Percentiles rank a stretch among this genome's conserved stretches.
Evolutionary conservation across 2,888 invertebrate species (phyloP).

Genomic region (Drosophila gaucha): DNA sequence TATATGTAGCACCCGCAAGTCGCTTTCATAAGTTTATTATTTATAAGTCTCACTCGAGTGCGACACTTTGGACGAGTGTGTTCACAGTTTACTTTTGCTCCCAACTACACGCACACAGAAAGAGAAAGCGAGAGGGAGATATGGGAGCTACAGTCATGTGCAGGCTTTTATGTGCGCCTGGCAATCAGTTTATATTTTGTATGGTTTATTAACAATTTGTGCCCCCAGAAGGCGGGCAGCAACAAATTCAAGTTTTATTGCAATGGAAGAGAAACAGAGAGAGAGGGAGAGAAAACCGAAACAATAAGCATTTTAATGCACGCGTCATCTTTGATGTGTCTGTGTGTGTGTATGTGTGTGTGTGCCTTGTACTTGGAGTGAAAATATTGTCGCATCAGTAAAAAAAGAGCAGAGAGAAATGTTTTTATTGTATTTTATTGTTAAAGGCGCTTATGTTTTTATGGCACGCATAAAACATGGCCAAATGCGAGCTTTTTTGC

Average conservation of each 20-base stretch:
- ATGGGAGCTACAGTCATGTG: conserved; percentile 22
- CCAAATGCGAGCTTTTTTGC: conserved; percentile 20
- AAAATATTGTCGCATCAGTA: conserved; percentile 58
- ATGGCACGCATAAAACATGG: conserved; percentile 54
- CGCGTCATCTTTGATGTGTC: conserved; percentile 34
- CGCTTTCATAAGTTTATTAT: conserved; percentile 73
- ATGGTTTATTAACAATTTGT: conserved; percentile 70
- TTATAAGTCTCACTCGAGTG: conserved; percentile 72
- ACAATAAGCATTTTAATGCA: conserved; percentile 40
- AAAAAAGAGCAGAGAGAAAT: conserved; percentile 31
- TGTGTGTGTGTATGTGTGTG: conserved; percentile 5
- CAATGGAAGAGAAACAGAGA: conserved; percentile 1
- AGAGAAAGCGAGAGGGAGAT: not conserved
- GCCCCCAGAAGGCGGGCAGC: conserved; percentile 34
- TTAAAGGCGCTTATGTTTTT: conserved; percentile 56
- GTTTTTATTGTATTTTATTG: conserved; percentile 59
- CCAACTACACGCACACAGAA: conserved; percentile 7
- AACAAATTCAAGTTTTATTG: conserved; percentile 60
- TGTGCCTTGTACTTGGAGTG: conserved; percentile 20
- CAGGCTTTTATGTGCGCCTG: conserved; percentile 46
- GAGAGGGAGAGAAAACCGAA: conserved; percentile 1
- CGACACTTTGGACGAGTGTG: conserved; percentile 59
- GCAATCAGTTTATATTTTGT: conserved; percentile 69
- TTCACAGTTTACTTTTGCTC: conserved; percentile 37
- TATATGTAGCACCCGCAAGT: conserved; percentile 39